Base-by-base conservation (phyloP, 2,113 vertebrate genomes). In the Scophthalmus maximus region DNA sequence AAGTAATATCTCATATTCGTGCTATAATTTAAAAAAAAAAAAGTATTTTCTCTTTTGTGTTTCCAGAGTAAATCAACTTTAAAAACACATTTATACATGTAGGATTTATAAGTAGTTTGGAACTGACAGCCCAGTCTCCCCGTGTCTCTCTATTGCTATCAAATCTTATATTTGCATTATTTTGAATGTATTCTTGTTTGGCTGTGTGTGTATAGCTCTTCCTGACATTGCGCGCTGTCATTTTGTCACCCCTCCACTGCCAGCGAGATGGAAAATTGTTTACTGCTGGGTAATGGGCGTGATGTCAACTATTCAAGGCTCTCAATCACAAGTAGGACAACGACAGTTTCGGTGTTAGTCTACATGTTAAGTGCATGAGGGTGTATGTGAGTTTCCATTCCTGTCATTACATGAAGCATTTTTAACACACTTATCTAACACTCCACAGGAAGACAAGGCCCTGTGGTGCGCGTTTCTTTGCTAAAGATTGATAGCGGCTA, bases 271-370 rank as follows among this genome's bases (percentile, higher is more conserved):
- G 62, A 80, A 77, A 81, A 74, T 38, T 1, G 64, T 73, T 83
- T 86, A 61, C 62, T 64, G 23, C 0, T 0, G 36, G 51, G 61
- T 26, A 38, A 26, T 66, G 78, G 78, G 75, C 78, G 85, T 79
- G 79, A 85, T 65, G 63, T 60, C 23, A 20, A 22, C 56, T 79
- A 81, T 82, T 83, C 78, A 53, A 42, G 51, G 46, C 62, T 52
- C 36, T 56, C 58, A 25, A 44, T 78, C 67, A 62, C 56, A 26
- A 56, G 56, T 51, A 68, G 64, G 38, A 50, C 60, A 25, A 66
- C 68, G 18, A 27, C 67, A 62, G 40, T n/a, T 47, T 68, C 42
- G 42, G 51, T 52, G 47, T 49, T 68, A 52, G 67, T 78, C 59
- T 63, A 32, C 36, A 60, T 62, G 70, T 47, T 57, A 66, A 73